phyloP scores from a whole-genome alignment of 2,113 vertebrate species.

The Sinosuthora webbiana region DNA sequence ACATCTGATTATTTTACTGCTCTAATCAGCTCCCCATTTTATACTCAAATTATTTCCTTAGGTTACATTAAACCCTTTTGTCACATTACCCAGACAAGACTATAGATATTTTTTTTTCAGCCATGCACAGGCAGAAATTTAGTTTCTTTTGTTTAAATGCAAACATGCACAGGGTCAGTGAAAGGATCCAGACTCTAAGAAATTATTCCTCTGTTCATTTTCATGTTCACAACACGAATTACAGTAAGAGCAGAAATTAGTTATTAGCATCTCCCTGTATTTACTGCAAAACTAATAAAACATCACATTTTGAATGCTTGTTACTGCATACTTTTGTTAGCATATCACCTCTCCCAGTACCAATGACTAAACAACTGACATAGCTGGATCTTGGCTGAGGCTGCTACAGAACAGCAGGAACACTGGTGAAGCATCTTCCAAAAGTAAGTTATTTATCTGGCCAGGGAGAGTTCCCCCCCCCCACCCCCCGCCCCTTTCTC shows the following conservation, averaged over 20 bases:
- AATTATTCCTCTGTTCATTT: background rate
- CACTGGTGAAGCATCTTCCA: constrained; percentile 61
- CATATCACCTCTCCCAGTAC: constrained; percentile 33
- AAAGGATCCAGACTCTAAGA: background rate
- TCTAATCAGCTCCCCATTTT: constrained; percentile 23
- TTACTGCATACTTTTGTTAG: constrained; percentile 16
- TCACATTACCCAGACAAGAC: background rate
- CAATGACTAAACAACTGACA: constrained; percentile 46
- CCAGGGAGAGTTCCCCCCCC: background rate
- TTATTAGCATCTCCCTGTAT: background rate
- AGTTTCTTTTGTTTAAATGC: constrained; percentile 1
- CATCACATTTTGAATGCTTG: background rate
- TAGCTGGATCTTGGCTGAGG: constrained; percentile 50
- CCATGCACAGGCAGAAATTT: background rate
- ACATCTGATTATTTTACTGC: constrained; percentile 37
- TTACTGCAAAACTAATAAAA: constrained; percentile 25
- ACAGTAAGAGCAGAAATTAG: constrained; percentile 10
- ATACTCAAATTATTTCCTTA: constrained; percentile 6
- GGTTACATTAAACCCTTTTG: background rate
- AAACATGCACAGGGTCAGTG: background rate
- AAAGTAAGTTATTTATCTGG: constrained; percentile 63
- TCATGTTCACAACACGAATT: constrained; percentile 3
- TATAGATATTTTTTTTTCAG: background rate
- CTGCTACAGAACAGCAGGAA: constrained; percentile 60
- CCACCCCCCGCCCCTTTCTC: background rate